A percentile compares a stretch with the other conserved stretches of the same genome.
phyloP scores from a whole-genome alignment of 2,888 invertebrate species.

The Leucania comma region DNA sequence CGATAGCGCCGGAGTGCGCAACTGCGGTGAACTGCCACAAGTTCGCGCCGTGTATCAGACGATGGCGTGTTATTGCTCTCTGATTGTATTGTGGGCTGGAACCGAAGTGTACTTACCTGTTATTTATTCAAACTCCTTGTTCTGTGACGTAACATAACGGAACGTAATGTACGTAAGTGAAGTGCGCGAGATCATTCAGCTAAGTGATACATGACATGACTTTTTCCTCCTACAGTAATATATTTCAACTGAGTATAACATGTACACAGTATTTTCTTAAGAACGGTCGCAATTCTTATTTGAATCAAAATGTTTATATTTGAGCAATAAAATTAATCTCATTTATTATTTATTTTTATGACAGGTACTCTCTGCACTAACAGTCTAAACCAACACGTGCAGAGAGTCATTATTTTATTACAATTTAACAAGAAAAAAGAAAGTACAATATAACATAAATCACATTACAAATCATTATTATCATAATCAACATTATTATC shows the following conservation, averaged over 20 bases:
- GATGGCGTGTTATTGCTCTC: conserved; percentile 41
- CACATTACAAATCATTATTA: too few species aligned
- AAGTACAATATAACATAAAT: too few species aligned
- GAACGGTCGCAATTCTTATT: not conserved
- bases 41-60: conserved; percentile 19
- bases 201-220: not conserved
- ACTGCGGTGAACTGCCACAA: conserved; percentile 35
- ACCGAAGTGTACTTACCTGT: too few species aligned
- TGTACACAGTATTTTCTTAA: not conserved
- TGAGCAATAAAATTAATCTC: not conserved
- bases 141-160: not conserved
- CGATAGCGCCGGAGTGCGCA: conserved; percentile 24
- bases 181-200: not conserved
- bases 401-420: too few species aligned
- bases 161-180: not conserved
- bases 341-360: too few species aligned
- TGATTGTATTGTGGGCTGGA: conserved; percentile 1
- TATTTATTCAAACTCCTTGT: too few species aligned
- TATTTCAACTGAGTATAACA: not conserved
- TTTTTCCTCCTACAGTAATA: not conserved
- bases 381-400: too few species aligned
- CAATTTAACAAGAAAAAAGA: too few species aligned
- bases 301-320: not conserved
- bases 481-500: too few species aligned
- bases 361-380: too few species aligned